A percentile compares a stretch with the other conserved stretches of the same genome.
Conservation (phyloP, 2,888 invertebrate species). For the Entomobrya multifasciata region DNA sequence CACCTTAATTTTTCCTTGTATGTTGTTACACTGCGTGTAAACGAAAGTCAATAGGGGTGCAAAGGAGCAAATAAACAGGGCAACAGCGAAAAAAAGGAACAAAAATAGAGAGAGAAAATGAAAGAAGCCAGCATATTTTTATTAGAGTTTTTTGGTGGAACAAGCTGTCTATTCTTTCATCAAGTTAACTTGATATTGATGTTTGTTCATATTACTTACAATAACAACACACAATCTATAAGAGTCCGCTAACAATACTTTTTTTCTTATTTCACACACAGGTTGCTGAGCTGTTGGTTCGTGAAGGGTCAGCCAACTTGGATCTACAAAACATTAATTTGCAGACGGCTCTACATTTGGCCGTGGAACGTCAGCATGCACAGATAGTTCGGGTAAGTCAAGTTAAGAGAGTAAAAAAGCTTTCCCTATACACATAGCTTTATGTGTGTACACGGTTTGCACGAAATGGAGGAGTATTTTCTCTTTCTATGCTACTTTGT, state of each 20-base stretch:
- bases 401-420: constrained; percentile 3
- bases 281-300: constrained; percentile 94
- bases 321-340: constrained; percentile 98
- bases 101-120: no score
- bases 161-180: constrained; percentile 59
- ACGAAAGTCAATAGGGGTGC: constrained; percentile 39
- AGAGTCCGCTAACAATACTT: no score
- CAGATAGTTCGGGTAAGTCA: constrained; percentile 92
- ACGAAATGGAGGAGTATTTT: constrained; percentile 12
- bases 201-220: constrained; percentile 61
- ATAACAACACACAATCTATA: background rate
- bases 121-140: constrained; percentile 13
- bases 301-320: constrained; percentile 94
- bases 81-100: background rate
- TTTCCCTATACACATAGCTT: background rate
- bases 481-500: constrained; percentile 16
- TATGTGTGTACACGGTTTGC: constrained; percentile 1
- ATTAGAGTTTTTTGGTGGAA: constrained; percentile 36
- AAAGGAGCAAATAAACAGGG: background rate
- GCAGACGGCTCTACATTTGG: constrained; percentile 87
- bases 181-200: constrained; percentile 70
- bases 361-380: constrained; percentile 98
- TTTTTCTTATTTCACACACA: constrained; percentile 82
- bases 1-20: background rate
- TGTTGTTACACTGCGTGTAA: constrained; percentile 11